Evolutionary conservation across 2,888 invertebrate species (phyloP), one percentile per base, ranked within the genome.

Genomic region (Urechis unicinctus): DNA sequence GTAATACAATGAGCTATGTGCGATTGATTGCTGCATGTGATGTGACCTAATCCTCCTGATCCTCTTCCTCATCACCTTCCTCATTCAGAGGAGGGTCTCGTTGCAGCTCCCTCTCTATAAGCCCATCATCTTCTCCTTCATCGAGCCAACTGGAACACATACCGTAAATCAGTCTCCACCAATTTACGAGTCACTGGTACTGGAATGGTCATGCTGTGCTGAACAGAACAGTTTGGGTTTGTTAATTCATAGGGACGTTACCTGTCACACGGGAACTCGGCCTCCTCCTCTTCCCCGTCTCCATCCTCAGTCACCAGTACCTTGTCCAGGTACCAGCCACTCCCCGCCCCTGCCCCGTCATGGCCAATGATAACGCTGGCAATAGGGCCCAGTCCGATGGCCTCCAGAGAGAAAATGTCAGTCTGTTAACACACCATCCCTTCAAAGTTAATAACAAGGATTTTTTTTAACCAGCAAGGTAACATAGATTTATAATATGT

Each of bases 101-200:
- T n/a, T n/a, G n/a, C 30, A 50, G 36, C 9, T 29, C 36, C 50
- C 68, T 56, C 53, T 70, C 71, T 24, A 65, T 66, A 6, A 60
- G 47, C 13, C 63, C 61, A 56, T 66, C 66, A 50, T 65, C 69
- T 29, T 68, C 64, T 42, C 66, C 68, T 53, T 67, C 68, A 52
- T 68, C 62, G 4, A 63, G 52, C 66, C 64, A 66, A 44, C 62
- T 61, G 50, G 2, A 54, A 52, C 9, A 36, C 36, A 9, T n/a
- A n/a, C n/a, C n/a, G n/a, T n/a, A n/a, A n/a, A n/a, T n/a, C n/a
- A n/a, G n/a, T n/a, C n/a, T n/a, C n/a, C n/a, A n/a, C n/a, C n/a
- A n/a, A n/a, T n/a, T n/a, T n/a, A n/a, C n/a, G n/a, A n/a, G n/a
- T n/a, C n/a, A n/a, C n/a, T n/a, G n/a, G n/a, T n/a, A n/a, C n/a